These are phyloP conservation scores for Lasioglossum leucozonium DNA, from an alignment of 2,888 invertebrate species.

Conservation along the genomic window DNA sequence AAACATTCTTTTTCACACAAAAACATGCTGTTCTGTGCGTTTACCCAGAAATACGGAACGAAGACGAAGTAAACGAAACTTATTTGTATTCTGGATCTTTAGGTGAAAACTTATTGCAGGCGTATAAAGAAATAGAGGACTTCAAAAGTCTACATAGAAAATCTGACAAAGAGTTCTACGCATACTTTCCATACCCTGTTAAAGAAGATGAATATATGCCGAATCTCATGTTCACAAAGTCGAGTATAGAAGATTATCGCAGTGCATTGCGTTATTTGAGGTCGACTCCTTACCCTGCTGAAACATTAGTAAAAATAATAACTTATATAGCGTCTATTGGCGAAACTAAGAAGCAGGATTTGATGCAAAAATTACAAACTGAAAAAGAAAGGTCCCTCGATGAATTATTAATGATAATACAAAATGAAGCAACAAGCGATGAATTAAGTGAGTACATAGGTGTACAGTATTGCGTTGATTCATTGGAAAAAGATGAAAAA, in stretches of 20 bases:
- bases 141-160: slow-evolving; percentile 74
- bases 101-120: slow-evolving; percentile 69
- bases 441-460: background rate
- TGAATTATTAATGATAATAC: slow-evolving; percentile 53
- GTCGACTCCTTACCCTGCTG: slow-evolving; percentile 48
- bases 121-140: slow-evolving; percentile 77
- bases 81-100: slow-evolving; percentile 69
- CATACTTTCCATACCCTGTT: slow-evolving; percentile 77
- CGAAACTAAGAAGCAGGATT: slow-evolving; percentile 37
- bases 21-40: slow-evolving; percentile 76
- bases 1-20: slow-evolving; percentile 74
- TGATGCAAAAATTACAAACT: slow-evolving; percentile 58
- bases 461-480: background rate
- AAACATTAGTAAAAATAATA: slow-evolving; percentile 59
- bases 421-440: slow-evolving; percentile 36
- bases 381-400: slow-evolving; percentile 41
- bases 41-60: slow-evolving; percentile 78
- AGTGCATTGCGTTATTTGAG: slow-evolving; percentile 72
- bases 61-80: slow-evolving; percentile 76
- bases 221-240: slow-evolving; percentile 73
- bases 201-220: slow-evolving; percentile 70
- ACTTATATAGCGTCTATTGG: slow-evolving; percentile 54
- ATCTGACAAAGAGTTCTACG: slow-evolving; percentile 54
- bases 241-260: slow-evolving; percentile 73
- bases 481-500: background rate